A percentile compares a stretch with the other conserved stretches of the same genome.
Conservation (phyloP, 2,797 vertebrate species). For the Crenuchus spilurus region DNA sequence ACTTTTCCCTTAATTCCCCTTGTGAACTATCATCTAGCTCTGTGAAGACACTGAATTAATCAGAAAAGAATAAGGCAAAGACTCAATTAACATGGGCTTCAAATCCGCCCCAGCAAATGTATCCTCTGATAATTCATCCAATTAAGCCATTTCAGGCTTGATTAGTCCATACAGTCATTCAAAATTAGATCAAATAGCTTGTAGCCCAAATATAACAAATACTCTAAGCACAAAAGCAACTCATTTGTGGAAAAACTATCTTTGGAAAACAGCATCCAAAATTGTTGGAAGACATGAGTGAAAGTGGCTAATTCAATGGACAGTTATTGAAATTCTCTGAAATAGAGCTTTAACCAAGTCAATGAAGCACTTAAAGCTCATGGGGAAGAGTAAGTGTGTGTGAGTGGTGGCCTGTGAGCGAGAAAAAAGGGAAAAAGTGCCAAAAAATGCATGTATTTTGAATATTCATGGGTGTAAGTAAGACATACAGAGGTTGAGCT, state of each 20-base stretch:
- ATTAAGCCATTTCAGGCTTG: conserved; percentile 34
- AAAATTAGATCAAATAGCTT: conserved; percentile 39
- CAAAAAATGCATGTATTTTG: conserved; percentile 6
- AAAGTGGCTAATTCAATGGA: conserved; percentile 29
- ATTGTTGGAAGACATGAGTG: not conserved
- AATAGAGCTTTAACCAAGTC: conserved; percentile 35
- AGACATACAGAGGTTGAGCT: conserved; percentile 27
- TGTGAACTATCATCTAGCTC: not conserved
- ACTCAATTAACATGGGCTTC: conserved; percentile 15
- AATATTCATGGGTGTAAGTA: conserved; percentile 19
- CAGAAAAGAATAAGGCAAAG: not conserved
- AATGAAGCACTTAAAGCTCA: conserved; percentile 22
- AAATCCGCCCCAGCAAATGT: conserved; percentile 29
- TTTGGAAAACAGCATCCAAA: conserved; percentile 22
- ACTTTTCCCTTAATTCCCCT: not conserved
- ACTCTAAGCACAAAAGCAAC: conserved; percentile 9
- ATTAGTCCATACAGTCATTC: conserved; percentile 24
- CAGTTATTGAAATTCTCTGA: conserved; percentile 14
- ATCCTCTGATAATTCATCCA: conserved; percentile 41
- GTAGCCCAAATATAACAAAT: conserved; percentile 6
- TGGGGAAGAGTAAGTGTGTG: not conserved
- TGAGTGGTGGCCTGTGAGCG: not conserved
- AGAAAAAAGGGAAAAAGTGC: not conserved
- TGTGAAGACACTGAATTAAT: conserved; percentile 5
- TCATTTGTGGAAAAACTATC: conserved; percentile 29